Evolutionary conservation across 2,797 vertebrate genomes (phyloP), one percentile per base, ranked within the genome.

Genomic region (Bufotes viridis): DNA sequence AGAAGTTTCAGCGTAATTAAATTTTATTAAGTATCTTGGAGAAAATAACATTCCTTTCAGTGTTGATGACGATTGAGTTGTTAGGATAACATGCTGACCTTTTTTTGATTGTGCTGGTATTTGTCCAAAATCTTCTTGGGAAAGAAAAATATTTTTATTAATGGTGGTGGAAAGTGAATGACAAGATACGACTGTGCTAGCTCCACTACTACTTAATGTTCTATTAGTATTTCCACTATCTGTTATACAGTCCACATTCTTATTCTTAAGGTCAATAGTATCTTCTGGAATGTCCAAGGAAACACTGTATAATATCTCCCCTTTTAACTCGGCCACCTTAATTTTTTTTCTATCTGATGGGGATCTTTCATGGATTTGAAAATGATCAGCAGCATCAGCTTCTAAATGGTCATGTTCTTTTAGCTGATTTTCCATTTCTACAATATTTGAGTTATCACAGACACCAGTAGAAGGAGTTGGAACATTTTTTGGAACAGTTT

Each of bases 11-110:
- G 91, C 91, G 70, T 93, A 94, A 0, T 97, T 96, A 91, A 98
- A 93, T 92, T 96, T 96, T 82, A 99, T 96, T 88, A 98, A 96
- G 79, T 99, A 99, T 92, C 97, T 98, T 76, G 98, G 98, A 91
- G 96, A 93, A 91, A 98, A 98, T 89, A 90, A 92, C 72, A 91
- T 89, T 75, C 89, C 80, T 87, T 88, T 34, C 42, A 29, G 53
- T 51, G 70, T 8, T 53, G 81, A 15, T 76, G 58, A 15, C 26
- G 60, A 2, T 11, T 82, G 53, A 60, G 58, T 58, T 12, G 53
- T 24, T 63, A 51, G 53, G 14, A 24, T 51, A 67, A 51, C 18
- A 69, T 14, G 20, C 29, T 61, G 53, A 76, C 74, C n/a, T 20
- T 76, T 76, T 57, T 24, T n/a, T 78, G 61, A 78, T 42, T n/a